Evolutionary conservation across 2,888 invertebrate genomes (phyloP).

Genomic region (Trypoxylon attenuatum): DNA sequence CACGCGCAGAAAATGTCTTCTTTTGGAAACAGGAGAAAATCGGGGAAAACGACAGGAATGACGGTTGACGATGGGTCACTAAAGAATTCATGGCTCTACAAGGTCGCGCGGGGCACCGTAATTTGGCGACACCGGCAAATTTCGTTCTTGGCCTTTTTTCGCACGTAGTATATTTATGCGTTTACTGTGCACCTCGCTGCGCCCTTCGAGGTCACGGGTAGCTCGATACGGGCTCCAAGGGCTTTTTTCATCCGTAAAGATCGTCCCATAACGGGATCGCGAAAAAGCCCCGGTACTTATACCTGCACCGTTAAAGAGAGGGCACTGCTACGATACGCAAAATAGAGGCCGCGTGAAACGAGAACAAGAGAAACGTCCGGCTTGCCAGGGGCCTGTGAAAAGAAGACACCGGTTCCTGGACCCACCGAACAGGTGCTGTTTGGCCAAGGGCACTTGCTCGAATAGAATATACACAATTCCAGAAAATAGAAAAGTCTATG

Average conservation of each 20-base stretch:
- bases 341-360: constrained; percentile 8
- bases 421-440: constrained; percentile 7
- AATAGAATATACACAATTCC: constrained; percentile 19
- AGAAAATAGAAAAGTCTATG: constrained; percentile 16
- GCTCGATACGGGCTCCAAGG: constrained; percentile 13
- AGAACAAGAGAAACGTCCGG: neutral
- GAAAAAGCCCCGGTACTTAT: constrained; percentile 42
- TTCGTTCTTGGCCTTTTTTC: constrained; percentile 30
- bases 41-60: neutral
- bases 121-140: constrained; percentile 54
- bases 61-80: neutral
- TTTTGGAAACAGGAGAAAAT: neutral
- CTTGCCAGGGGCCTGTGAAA: neutral
- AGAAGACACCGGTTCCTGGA: constrained; percentile 11
- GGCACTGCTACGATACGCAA: constrained; percentile 15
- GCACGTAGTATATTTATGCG: constrained; percentile 53
- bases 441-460: constrained; percentile 17
- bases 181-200: constrained; percentile 51
- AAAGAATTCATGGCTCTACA: constrained; percentile 34
- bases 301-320: constrained; percentile 45
- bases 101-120: constrained; percentile 58
- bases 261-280: constrained; percentile 52
- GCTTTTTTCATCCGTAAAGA: constrained; percentile 18
- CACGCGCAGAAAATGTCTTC: constrained; percentile 10
- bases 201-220: constrained; percentile 45